A percentile compares a stretch with the other conserved stretches of the same genome.
Conservation (phyloP, 1,140 invertebrate genomes). For the Teleopsis dalmanni region DNA sequence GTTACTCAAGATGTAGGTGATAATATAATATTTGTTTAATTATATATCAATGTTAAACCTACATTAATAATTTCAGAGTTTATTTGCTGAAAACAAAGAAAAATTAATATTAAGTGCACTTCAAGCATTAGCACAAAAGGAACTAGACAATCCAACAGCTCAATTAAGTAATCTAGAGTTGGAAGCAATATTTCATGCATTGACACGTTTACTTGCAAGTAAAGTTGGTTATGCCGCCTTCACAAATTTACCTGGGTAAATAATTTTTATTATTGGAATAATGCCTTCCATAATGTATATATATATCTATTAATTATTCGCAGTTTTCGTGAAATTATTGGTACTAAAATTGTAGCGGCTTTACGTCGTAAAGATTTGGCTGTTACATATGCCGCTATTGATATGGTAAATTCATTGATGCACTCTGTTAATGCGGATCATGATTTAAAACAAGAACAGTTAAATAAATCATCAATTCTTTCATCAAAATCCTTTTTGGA, state of each 20-base stretch:
- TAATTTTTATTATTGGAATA: constrained; percentile 8
- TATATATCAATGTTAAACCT: background rate
- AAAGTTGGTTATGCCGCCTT: constrained; percentile 97
- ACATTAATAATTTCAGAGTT: constrained; percentile 51
- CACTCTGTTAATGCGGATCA: constrained; percentile 98
- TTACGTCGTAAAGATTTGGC: constrained; percentile 80
- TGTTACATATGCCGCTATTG: constrained; percentile 91
- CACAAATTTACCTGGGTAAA: constrained; percentile 77
- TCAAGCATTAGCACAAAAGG: constrained; percentile 64
- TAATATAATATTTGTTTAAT: background rate
- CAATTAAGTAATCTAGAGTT: constrained; percentile 59
- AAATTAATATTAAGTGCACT: constrained; percentile 82
- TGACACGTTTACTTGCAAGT: constrained; percentile 87
- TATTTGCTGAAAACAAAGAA: constrained; percentile 98
- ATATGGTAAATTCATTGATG: constrained; percentile 96
- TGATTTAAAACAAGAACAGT: constrained; percentile 89
- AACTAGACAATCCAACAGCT: constrained; percentile 53
- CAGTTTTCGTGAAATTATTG: constrained; percentile 91
- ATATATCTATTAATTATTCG: constrained; percentile 17
- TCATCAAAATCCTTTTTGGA: constrained; percentile 90
- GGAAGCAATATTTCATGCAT: constrained; percentile 89
- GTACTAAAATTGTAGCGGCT: constrained; percentile 83
- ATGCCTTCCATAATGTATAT: background rate
- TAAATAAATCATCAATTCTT: constrained; percentile 94
- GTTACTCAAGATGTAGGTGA: constrained; percentile 86